Evolutionary conservation across 2,888 invertebrate species (phyloP), one percentile per base, ranked within the genome.

Genomic region (Drosophila eohydei): DNA sequence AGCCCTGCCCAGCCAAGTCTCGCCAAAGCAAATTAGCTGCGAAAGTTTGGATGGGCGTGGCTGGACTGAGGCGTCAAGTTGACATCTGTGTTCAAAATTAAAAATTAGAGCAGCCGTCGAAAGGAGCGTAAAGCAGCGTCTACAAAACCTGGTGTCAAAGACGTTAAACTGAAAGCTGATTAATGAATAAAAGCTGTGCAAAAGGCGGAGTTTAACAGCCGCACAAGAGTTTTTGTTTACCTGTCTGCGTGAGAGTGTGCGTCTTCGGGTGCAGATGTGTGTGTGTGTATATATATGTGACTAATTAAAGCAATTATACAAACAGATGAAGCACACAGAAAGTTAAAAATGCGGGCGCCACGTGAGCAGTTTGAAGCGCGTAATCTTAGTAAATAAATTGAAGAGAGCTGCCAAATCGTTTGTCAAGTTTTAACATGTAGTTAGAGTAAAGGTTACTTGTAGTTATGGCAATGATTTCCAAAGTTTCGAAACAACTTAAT

Each of bases 51-150:
- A 28, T 43, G 61, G 76, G 59, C 56, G 61, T 61, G 67, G 59
- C 71, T 50, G 63, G 59, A 56, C 67, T 46, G 48, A 44, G 63
- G 62, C 65, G 51, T 71, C 71, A 84, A 77, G 71, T 83, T 85
- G 85, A 85, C 84, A 84, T 84, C 88, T 85, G 86, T 80, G 88
- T 77, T 88, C 77, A 82, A 89, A 89, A 88, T 88, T 84, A 88
- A 84, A 84, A 84, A 84, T 89, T 77, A 88, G 80, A 80, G 69
- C 62, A 85, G 55, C 76, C 78, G 52, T 55, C 55, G 44, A 36
- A 16, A 36, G 46, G 12, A n/a, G 51, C 6, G 30, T 32, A 16
- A 28, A 50, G 64, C 28, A 50, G 68, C 40, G 55, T 48, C 52
- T 36, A 21, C 21, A 16, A 65, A 75, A 76, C 65, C 78, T 80